Conservation (phyloP, 2,113 vertebrate genomes). For the Pseudolaguvia tuberculata region DNA sequence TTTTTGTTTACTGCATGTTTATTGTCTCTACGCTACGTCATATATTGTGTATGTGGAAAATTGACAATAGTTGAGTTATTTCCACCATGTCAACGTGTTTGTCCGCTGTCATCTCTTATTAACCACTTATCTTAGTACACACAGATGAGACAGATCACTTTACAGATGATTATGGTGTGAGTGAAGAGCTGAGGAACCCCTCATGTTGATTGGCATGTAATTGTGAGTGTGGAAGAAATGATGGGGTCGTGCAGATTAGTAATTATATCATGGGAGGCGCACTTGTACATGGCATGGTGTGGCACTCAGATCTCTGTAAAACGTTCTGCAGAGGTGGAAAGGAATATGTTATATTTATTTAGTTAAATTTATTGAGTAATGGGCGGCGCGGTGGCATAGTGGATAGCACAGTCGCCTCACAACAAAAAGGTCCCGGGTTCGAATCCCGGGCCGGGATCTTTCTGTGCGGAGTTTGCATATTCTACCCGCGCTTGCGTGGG, state of each 20-base stretch:
- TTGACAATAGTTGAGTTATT: no score
- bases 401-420: no score
- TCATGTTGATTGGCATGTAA: conserved; percentile 22
- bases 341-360: no score
- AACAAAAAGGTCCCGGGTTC: no score
- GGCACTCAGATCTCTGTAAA: neutral
- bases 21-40: no score
- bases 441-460: no score
- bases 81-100: neutral
- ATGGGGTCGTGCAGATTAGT: conserved; percentile 5
- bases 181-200: conserved; percentile 12
- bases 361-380: no score
- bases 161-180: conserved; percentile 5
- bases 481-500: no score
- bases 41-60: no score
- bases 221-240: conserved; percentile 5
- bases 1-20: no score
- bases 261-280: conserved; percentile 18
- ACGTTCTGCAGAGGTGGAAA: neutral
- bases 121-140: conserved; percentile 5
- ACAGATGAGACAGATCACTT: conserved; percentile 7
- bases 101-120: conserved; percentile 4
- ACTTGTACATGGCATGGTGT: neutral
- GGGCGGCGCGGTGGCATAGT: no score
- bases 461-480: no score